These are phyloP conservation scores for Scortum barcoo DNA, from an alignment of 2,113 vertebrate species.

Conservation along the genomic window DNA sequence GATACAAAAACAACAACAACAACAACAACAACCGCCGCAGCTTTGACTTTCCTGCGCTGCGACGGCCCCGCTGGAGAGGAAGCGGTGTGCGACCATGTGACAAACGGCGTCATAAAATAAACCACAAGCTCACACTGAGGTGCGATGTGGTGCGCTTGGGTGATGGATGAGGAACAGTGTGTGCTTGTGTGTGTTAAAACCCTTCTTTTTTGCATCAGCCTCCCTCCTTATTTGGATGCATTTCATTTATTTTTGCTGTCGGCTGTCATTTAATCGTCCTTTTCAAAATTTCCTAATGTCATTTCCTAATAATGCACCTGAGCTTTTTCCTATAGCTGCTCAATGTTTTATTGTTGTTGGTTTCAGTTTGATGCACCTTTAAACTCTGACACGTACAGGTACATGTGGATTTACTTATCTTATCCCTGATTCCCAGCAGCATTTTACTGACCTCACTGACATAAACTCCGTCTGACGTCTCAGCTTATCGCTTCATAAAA, in stretches of 20 bases:
- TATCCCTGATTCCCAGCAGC: background rate
- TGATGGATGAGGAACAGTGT: slow-evolving; percentile 1
- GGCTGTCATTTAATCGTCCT: background rate
- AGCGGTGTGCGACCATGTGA: slow-evolving; percentile 10
- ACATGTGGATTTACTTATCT: background rate
- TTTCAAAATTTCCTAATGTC: background rate
- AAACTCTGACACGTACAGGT: background rate
- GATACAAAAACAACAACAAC: background rate
- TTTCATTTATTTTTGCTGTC: background rate
- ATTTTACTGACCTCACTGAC: background rate
- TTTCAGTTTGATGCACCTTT: background rate
- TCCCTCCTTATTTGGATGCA: background rate
- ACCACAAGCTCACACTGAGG: slow-evolving; percentile 26
- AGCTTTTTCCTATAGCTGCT: background rate
- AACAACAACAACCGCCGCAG: background rate
- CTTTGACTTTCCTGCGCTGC: background rate
- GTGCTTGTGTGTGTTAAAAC: background rate
- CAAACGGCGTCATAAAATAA: slow-evolving; percentile 17
- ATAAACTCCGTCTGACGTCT: slow-evolving; percentile 23
- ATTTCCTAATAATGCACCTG: background rate
- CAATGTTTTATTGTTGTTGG: background rate
- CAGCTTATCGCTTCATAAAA: slow-evolving; percentile 20
- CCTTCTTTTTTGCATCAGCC: too few relatives aligned
- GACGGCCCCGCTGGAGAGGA: slow-evolving; percentile 46
- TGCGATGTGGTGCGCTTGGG: slow-evolving; percentile 36